Percentiles rank a stretch among this genome's conserved stretches.
phyloP scores from a whole-genome alignment of 2,113 vertebrate species.

The Climacteris rufus region DNA sequence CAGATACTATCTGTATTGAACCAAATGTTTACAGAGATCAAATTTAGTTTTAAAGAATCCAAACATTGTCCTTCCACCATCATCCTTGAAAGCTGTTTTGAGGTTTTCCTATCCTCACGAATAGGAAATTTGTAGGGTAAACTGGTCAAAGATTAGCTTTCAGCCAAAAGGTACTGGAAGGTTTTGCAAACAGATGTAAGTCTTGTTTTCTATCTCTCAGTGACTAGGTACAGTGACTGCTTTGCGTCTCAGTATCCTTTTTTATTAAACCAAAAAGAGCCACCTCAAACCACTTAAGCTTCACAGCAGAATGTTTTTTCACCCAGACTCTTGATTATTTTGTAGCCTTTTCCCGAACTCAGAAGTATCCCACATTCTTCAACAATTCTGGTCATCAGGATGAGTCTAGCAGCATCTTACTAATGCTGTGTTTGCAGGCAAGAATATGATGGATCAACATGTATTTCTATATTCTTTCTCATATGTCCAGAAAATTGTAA shows the following conservation, averaged over 20 bases:
- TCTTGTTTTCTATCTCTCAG: not conserved
- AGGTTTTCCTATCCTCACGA: not conserved
- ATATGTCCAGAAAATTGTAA: not conserved
- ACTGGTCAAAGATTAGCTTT: not conserved
- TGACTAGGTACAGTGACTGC: not conserved
- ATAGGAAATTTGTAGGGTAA: not conserved
- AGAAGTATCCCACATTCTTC: not conserved
- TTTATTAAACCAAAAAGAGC: not conserved
- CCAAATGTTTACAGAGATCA: not conserved
- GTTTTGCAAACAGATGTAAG: not conserved
- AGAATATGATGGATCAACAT: not conserved
- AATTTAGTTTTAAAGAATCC: not conserved
- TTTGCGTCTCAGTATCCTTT: not conserved
- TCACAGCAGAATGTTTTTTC: not conserved
- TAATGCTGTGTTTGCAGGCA: not conserved
- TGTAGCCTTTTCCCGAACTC: not conserved
- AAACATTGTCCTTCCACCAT: not conserved
- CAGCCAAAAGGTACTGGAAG: not conserved
- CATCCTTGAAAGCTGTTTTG: not conserved
- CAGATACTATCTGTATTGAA: not conserved
- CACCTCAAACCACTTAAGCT: not conserved
- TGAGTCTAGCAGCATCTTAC: not conserved
- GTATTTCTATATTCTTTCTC: not conserved
- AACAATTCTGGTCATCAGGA: not conserved
- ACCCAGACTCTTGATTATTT: not conserved